Evolutionary conservation across 2,888 invertebrate genomes (phyloP).

Genomic region (Drosophila pegasa): DNA sequence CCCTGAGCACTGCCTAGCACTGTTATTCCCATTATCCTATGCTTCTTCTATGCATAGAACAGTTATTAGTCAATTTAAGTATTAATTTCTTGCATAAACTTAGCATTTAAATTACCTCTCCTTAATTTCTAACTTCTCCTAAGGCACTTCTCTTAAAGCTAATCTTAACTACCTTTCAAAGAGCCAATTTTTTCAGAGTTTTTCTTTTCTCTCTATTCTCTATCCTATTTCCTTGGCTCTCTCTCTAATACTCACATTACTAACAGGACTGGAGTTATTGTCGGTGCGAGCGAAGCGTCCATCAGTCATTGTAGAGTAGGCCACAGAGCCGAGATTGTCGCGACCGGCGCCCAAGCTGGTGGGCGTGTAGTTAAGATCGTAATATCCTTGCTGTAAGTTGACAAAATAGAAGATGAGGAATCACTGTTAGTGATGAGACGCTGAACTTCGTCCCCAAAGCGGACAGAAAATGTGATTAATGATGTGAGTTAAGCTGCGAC

Average conservation of each 20-base stretch:
- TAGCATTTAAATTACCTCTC: too few relatives aligned
- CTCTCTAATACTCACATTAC: conserved; percentile 80
- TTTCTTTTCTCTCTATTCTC: too few relatives aligned
- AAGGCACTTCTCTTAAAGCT: too few relatives aligned
- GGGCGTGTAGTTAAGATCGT: conserved; percentile 91
- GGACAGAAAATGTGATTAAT: conserved; percentile 28
- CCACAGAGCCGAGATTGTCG: conserved; percentile 88
- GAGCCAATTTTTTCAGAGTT: too few relatives aligned
- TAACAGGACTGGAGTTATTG: conserved; percentile 91
- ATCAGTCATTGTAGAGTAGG: conserved; percentile 89
- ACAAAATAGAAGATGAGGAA: neutral
- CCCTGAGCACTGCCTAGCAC: too few relatives aligned
- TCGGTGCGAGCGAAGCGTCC: conserved; percentile 90
- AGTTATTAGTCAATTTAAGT: neutral
- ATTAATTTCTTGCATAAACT: too few relatives aligned
- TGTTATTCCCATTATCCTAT: too few relatives aligned
- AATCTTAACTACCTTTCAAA: too few relatives aligned
- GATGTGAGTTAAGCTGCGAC: conserved; percentile 44
- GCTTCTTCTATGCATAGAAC: too few relatives aligned
- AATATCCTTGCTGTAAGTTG: conserved; percentile 86
- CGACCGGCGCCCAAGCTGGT: conserved; percentile 89
- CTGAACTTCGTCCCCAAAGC: neutral
- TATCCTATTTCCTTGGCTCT: too few relatives aligned
- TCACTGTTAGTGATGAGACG: conserved; percentile 12
- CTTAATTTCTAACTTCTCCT: too few relatives aligned